phyloP scores from a whole-genome alignment of 1,140 invertebrate genomes.

The Tribolium castaneum region DNA sequence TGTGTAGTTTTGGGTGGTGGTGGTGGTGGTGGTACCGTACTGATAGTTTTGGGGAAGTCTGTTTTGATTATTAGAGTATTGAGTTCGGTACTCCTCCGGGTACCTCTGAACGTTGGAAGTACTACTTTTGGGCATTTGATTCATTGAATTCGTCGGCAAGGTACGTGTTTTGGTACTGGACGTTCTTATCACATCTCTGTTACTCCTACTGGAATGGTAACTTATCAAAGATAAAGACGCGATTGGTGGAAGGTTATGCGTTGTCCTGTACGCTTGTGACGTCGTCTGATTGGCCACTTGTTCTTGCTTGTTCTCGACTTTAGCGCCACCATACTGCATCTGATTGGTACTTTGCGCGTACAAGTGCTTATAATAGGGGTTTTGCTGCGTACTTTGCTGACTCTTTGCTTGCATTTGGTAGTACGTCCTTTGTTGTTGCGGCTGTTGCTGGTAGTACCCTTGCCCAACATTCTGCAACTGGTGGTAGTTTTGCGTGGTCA shows the following conservation, averaged over 20 bases:
- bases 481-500: slow-evolving; percentile 47
- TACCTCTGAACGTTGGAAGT: slow-evolving; percentile 37
- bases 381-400: slow-evolving; percentile 35
- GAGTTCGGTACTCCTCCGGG: slow-evolving; percentile 16
- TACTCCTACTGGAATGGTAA: slow-evolving; percentile 64
- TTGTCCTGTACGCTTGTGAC: slow-evolving; percentile 54
- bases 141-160: slow-evolving; percentile 35
- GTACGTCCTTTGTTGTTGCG: slow-evolving; percentile 47
- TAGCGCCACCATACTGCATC: not conserved
- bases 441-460: slow-evolving; percentile 51
- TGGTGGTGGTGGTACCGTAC: slow-evolving; percentile 43
- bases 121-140: slow-evolving; percentile 41
- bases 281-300: slow-evolving; percentile 13
- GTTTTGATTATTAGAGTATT: slow-evolving; percentile 39
- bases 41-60: slow-evolving; percentile 45
- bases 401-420: slow-evolving; percentile 53
- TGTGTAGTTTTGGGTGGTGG: slow-evolving; percentile 47
- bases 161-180: slow-evolving; percentile 43
- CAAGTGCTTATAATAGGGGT: slow-evolving; percentile 45
- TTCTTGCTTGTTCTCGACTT: not conserved
- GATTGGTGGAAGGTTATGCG: slow-evolving; percentile 68
- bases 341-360: slow-evolving; percentile 30
- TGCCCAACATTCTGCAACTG: slow-evolving; percentile 58
- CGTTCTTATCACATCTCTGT: slow-evolving; percentile 57
- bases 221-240: slow-evolving; percentile 63